phyloP scores from a whole-genome alignment of 2,888 invertebrate genomes.

The Zele albiditarsus region DNA sequence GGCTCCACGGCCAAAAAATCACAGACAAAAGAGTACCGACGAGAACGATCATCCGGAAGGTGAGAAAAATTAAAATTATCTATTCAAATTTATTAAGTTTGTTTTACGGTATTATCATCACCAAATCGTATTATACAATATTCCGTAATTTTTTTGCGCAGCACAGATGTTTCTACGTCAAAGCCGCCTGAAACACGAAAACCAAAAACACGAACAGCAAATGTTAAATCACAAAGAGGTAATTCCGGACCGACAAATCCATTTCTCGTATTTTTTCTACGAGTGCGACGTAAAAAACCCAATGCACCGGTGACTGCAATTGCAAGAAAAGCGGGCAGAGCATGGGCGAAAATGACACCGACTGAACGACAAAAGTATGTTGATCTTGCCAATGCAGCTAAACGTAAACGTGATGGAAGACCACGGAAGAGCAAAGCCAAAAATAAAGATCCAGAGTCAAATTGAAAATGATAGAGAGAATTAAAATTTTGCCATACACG shows the following conservation, averaged over 20 bases:
- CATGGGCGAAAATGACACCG: conserved; percentile 62
- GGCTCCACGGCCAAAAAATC: conserved; percentile 29
- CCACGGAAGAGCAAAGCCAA: conserved; percentile 51
- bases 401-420: conserved; percentile 58
- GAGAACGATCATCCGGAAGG: conserved; percentile 18
- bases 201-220: conserved; percentile 8
- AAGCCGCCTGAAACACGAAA: not conserved
- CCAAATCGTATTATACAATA: conserved; percentile 27
- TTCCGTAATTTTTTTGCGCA: conserved; percentile 52
- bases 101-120: not conserved
- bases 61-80: conserved; percentile 4
- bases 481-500: too few relatives aligned
- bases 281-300: conserved; percentile 61
- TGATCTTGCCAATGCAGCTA: conserved; percentile 64
- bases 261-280: conserved; percentile 65
- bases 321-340: conserved; percentile 64
- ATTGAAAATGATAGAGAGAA: not conserved
- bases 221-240: conserved; percentile 21
- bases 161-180: conserved; percentile 54
- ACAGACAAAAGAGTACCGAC: conserved; percentile 10
- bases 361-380: conserved; percentile 66
- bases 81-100: not conserved
- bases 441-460: conserved; percentile 16
- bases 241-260: conserved; percentile 62
- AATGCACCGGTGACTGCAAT: conserved; percentile 60